Base-by-base conservation (phyloP, 53 echinoderm and acorn worm genomes). In the Paracentrotus lividus region DNA sequence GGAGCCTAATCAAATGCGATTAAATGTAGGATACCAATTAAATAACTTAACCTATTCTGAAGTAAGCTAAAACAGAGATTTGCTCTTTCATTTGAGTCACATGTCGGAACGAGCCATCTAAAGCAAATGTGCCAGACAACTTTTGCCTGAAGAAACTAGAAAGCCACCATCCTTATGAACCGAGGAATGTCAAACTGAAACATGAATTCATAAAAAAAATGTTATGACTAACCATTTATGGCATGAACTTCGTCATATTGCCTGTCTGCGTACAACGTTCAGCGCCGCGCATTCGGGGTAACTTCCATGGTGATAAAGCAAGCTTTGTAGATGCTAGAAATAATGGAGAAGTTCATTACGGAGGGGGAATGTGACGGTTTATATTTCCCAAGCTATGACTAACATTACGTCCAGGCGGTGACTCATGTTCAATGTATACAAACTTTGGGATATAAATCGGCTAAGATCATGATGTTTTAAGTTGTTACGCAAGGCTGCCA, bases 391-490 rank as follows among this genome's bases (percentile, higher is more conserved):
- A 13, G 81, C 81, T 27, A 47, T 81, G 81, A 81, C 81, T 81
- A 81, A 81, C 47, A 81, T 81, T 5, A 2, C 5, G 5, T 47
- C 81, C 8, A 81, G 47, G 45, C 24, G 49, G 47, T 81, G 81
- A 81, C 81, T 81, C 81, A 81, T 81, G 81, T 44, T 44, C 24
- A 81, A 81, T 81, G 81, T 81, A 81, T 81, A 81, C 81, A 81
- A 81, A 81, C 81, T 81, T 81, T 81, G 47, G 81, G 76, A 23
- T n/a, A n/a, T n/a, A 44, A n/a, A 47, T 15, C 27, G 26, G 13
- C 26, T 81, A 0, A 81, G 49, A 81, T 81, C 20, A 47, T 81
- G 81, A 81, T 81, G 49, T 81, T 47, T 81, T 49, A 27, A 47
- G 81, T 81, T 81, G 44, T 26, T 81, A 81, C 47, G 47, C 42